Base-by-base conservation (phyloP, 64 coral and sea anemone species). In the Platygyra sinensis region DNA sequence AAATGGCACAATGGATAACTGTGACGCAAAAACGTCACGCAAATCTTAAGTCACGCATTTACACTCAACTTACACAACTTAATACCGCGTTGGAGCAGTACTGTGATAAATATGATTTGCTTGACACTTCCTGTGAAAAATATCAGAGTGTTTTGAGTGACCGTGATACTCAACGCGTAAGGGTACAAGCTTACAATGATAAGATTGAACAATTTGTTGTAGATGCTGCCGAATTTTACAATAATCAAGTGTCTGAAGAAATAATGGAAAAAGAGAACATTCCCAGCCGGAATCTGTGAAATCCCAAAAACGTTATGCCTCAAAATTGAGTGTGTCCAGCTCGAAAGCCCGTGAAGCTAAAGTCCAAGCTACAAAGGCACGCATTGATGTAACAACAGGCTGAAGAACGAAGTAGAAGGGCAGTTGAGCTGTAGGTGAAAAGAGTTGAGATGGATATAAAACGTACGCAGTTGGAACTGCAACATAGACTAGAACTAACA, bases 101-200 rank as follows among this genome's bases (percentile, higher is more conserved):
- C 27, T 60, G 52, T 60, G 52, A 80, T 60, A n/a, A n/a, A n/a
- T n/a, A 80, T 61, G 78, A 80, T 55, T 55, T 29, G 57, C 78
- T 80, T 52, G 78, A 80, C 49, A 60, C 78, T 61, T 76, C 74
- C 74, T 76, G 74, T 76, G 32, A 76, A 42, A 76, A 46, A 76
- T 76, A 76, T 67, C 63, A 20, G 18, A 67, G 63, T 67, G 63
- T 67, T 67, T 67, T 67, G 63, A 67, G 19, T 2, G n/a, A n/a
- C n/a, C n/a, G n/a, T n/a, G n/a, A n/a, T n/a, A n/a, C n/a, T n/a
- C n/a, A n/a, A n/a, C n/a, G 63, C 19, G 18, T 6, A 12, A 67
- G 63, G 63, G 6, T 20, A 80, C 78, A 80, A 80, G 52, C 20
- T 8, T 80, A 80, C 52, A 80, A 60, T 30, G 20, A 31, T 16